Conservation (phyloP, 2,797 vertebrate genomes). For the Coregonus suidteri region DNA sequence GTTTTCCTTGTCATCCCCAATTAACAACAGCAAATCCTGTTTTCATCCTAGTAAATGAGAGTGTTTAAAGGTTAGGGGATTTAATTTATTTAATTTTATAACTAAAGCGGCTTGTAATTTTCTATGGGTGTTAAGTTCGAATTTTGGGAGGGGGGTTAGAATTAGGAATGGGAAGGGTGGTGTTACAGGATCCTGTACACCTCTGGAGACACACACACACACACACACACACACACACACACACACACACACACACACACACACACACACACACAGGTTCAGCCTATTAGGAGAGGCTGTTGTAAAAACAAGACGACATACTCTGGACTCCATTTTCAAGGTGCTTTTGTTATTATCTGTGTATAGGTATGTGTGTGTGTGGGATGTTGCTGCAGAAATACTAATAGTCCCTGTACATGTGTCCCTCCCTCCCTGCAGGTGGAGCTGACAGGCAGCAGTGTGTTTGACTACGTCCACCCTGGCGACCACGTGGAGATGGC, state of each 20-base stretch:
- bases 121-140: not conserved
- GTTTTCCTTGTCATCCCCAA: slow-evolving; percentile 65
- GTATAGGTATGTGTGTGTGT: too few relatives aligned
- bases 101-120: slow-evolving; percentile 32
- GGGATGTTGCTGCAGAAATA: too few relatives aligned
- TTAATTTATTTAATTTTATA: slow-evolving; percentile 61
- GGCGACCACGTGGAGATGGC: slow-evolving; percentile 98
- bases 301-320: too few relatives aligned
- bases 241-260: too few relatives aligned
- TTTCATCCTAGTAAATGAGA: slow-evolving; percentile 64
- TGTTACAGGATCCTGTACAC: not conserved
- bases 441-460: slow-evolving; percentile 98
- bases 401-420: too few relatives aligned
- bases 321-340: too few relatives aligned
- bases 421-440: slow-evolving; percentile 74
- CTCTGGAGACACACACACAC: not conserved
- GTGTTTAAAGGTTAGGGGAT: slow-evolving; percentile 67
- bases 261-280: too few relatives aligned
- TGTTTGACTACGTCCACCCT: slow-evolving; percentile 96
- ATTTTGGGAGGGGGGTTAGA: not conserved
- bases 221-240: too few relatives aligned
- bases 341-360: too few relatives aligned
- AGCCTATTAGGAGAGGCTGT: too few relatives aligned
- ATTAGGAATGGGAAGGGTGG: not conserved
- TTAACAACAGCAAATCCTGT: slow-evolving; percentile 71